Evolutionary conservation across 2,888 invertebrate species (phyloP), one percentile per base, ranked within the genome.

Genomic region (Oxyteleia sp.): DNA sequence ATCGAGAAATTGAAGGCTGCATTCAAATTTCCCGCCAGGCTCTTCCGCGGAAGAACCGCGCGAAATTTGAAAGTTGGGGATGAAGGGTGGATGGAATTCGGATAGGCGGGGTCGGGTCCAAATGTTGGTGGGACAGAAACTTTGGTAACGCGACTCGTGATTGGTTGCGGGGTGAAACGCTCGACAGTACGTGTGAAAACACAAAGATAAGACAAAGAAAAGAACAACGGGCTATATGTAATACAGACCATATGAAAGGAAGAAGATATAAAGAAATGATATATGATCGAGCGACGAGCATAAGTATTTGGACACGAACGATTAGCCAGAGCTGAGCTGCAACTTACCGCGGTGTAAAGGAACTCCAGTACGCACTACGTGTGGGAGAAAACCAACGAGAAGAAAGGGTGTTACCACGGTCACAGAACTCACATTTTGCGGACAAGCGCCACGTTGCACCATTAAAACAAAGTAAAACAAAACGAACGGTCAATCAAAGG

Each of bases 271-370:
- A 90, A 89, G 82, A 90, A 89, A 91, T 90, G 90, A 89, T 90
- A 86, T 89, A 88, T 88, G 88, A 90, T 89, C 90, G 91, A 90
- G 87, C 87, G 89, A 90, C 90, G 91, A 91, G 91, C 91, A 91
- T 88, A 92, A 90, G 91, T 89, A 90, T 90, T 80, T 84, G 85
- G 84, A 84, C 82, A 85, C 89, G 89, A 91, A 92, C 91, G 91
- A 92, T 92, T 92, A 93, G 93, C 93, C 91, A 93, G 93, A 93
- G 93, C 92, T 92, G 93, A 93, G 92, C 93, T 95, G 96, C 95
- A 96, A 98, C 98, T 98, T 98, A 98, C 98, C 98, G 97, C 96
- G 98, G 97, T 96, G 97, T 97, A 97, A 98, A 98, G 96, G 97
- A 98, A 96, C 97, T 98, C 98, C 98, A 98, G 97, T 98, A 98